phyloP scores from a whole-genome alignment of 2,888 invertebrate genomes.

The Leucoptera coffeella region DNA sequence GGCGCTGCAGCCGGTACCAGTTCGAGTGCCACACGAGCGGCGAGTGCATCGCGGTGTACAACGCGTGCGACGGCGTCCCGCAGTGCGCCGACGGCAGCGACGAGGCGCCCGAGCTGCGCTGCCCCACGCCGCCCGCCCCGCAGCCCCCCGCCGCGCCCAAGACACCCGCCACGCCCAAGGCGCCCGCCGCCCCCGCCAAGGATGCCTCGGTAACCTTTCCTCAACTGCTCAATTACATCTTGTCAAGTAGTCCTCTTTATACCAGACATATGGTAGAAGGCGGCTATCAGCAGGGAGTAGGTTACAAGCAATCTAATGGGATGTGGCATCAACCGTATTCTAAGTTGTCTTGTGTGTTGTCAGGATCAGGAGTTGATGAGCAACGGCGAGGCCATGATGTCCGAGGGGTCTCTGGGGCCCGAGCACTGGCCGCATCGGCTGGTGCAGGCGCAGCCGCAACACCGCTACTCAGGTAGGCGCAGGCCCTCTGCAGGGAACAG shows the following conservation, averaged over 20 bases:
- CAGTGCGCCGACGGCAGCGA: constrained; percentile 90
- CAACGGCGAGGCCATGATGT: background rate
- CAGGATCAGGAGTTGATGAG: background rate
- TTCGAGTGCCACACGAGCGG: constrained; percentile 80
- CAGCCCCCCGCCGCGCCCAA: constrained; percentile 16
- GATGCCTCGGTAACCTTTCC: no score
- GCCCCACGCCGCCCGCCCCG: constrained; percentile 50
- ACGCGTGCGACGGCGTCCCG: constrained; percentile 90
- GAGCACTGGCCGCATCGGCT: constrained; percentile 44
- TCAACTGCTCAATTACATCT: no score
- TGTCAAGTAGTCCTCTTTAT: no score
- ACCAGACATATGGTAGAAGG: no score
- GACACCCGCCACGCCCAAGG: constrained; percentile 8
- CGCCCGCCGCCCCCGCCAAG: constrained; percentile 8
- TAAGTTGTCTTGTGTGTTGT: background rate
- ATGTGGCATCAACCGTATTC: no score
- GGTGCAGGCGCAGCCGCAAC: constrained; percentile 29
- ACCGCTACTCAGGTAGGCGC: constrained; percentile 15
- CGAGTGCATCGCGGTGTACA: constrained; percentile 92
- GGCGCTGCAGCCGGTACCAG: constrained; percentile 75
- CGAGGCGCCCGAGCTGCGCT: constrained; percentile 78
- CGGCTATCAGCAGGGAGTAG: no score
- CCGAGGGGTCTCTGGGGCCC: background rate
- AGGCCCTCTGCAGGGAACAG: no score
- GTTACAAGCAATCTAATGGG: no score